A percentile compares a stretch with the other conserved stretches of the same genome.
Evolutionary conservation across 2,797 vertebrate genomes (phyloP).

Genomic region (Aselliscus stoliczkanus): DNA sequence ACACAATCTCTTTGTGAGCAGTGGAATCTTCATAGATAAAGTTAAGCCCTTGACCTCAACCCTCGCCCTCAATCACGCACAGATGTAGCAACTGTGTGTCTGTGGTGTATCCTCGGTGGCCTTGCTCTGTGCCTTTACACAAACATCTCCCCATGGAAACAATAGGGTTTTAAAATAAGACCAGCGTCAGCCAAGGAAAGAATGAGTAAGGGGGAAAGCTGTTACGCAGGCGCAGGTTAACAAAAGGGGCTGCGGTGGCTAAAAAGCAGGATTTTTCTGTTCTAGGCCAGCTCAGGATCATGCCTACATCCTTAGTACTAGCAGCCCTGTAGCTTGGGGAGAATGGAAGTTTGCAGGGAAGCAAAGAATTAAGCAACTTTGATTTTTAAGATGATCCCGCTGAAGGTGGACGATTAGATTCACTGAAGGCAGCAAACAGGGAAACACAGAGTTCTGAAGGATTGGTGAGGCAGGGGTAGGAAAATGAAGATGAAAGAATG

Average conservation of each 20-base stretch:
- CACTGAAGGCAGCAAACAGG: background rate
- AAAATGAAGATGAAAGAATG: background rate
- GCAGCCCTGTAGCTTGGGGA: background rate
- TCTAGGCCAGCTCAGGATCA: background rate
- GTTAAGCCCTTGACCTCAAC: background rate
- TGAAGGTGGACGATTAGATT: background rate
- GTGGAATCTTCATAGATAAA: conserved; percentile 36
- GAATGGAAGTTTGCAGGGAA: background rate
- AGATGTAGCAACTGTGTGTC: background rate
- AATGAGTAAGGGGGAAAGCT: background rate
- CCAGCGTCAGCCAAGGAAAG: background rate
- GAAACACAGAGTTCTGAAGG: background rate
- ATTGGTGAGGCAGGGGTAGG: background rate
- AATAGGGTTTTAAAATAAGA: conserved; percentile 17
- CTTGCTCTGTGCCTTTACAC: conserved; percentile 24
- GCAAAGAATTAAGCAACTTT: conserved; percentile 20
- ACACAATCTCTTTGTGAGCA: conserved; percentile 12
- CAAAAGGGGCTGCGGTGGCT: background rate
- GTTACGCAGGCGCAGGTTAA: background rate
- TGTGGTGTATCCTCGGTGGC: background rate
- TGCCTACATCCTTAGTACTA: background rate
- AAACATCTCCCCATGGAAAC: conserved; percentile 7
- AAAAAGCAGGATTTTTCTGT: background rate
- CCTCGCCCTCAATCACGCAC: background rate
- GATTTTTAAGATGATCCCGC: background rate